These are phyloP conservation scores for Engystomops pustulosus DNA, from an alignment of 2,113 vertebrate species.

Conservation along the genomic window DNA sequence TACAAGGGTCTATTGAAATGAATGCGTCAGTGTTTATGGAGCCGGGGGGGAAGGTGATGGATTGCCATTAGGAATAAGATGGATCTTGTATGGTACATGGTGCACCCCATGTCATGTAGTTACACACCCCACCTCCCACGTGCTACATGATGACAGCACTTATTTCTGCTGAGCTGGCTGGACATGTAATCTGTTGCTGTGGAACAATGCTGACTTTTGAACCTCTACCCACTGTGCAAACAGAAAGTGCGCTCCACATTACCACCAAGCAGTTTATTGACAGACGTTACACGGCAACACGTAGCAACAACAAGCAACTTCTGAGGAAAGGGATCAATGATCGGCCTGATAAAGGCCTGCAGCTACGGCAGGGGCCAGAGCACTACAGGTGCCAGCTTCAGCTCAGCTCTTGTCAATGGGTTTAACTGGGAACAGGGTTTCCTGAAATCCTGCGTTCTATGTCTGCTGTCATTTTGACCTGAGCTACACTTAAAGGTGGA, in stretches of 20 bases:
- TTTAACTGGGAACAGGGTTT: too few relatives aligned
- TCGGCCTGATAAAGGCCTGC: not conserved
- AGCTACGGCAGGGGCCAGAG: not conserved
- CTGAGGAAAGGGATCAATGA: constrained; percentile 43
- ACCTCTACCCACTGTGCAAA: constrained; percentile 83
- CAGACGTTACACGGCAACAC: constrained; percentile 78
- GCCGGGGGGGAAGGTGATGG: too few relatives aligned
- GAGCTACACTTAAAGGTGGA: too few relatives aligned
- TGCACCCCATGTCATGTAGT: not conserved
- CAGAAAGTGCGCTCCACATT: constrained; percentile 77
- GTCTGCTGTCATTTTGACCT: too few relatives aligned
- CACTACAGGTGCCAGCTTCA: not conserved
- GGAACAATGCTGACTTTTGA: constrained; percentile 85
- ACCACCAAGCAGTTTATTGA: constrained; percentile 83
- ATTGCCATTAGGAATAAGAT: not conserved
- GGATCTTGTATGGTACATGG: not conserved
- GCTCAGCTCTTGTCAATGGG: too few relatives aligned
- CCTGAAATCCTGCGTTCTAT: too few relatives aligned
- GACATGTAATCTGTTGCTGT: constrained; percentile 69
- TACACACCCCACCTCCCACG: not conserved
- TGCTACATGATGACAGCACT: not conserved
- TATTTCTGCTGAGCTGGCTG: constrained; percentile 49
- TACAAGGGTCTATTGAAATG: too few relatives aligned
- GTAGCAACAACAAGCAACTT: constrained; percentile 67
- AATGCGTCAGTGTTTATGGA: too few relatives aligned